phyloP scores from a whole-genome alignment of 2,888 invertebrate genomes.

The Diarsia rubi region DNA sequence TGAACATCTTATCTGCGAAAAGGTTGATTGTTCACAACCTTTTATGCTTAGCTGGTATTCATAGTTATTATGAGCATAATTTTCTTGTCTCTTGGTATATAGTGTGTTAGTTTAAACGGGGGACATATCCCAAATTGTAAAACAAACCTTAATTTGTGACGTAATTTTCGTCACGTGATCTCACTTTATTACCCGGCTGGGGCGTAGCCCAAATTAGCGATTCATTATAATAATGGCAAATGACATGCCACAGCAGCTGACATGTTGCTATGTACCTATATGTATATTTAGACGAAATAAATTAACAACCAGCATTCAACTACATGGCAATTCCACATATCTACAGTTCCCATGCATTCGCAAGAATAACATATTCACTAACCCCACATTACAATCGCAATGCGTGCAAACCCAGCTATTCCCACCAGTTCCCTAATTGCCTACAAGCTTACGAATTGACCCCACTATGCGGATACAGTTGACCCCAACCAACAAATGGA shows the following conservation, averaged over 20 bases:
- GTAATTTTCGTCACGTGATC: no score
- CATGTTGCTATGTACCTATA: not conserved
- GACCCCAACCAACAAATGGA: constrained; percentile 62
- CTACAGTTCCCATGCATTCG: not conserved
- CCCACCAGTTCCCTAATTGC: constrained; percentile 61
- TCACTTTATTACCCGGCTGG: no score
- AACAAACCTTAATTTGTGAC: no score
- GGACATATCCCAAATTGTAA: no score
- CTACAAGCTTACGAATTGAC: constrained; percentile 62
- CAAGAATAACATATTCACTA: constrained; percentile 43
- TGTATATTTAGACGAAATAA: not conserved
- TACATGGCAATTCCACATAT: not conserved
- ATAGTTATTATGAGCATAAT: not conserved
- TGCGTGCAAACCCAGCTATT: constrained; percentile 32
- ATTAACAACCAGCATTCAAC: not conserved
- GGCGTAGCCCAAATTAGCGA: no score
- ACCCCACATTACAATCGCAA: constrained; percentile 42
- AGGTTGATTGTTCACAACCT: constrained; percentile 51
- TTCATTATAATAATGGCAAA: not conserved
- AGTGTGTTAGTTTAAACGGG: no score
- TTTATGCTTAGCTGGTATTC: constrained; percentile 12
- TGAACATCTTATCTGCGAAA: constrained; percentile 41
- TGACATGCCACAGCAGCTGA: not conserved
- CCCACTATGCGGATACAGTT: constrained; percentile 58
- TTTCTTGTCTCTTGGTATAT: not conserved